Evolutionary conservation across 1,140 invertebrate genomes (phyloP).

Genomic region (Diorhabda carinulata): DNA sequence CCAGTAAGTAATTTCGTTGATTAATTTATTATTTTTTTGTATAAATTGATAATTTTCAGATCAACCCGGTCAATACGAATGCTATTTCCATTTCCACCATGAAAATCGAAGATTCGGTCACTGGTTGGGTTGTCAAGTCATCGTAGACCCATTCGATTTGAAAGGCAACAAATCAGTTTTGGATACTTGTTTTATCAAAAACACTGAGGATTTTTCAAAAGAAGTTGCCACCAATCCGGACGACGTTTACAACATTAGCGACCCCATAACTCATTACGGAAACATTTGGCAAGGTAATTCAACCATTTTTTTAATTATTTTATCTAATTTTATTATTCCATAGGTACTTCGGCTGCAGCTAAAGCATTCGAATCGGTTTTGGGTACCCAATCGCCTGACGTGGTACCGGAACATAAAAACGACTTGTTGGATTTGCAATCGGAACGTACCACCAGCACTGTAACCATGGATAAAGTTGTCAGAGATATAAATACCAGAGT

Average conservation of each 20-base stretch:
- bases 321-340: background rate
- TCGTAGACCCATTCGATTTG: constrained; percentile 34
- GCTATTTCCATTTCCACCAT: constrained; percentile 47
- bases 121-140: constrained; percentile 41
- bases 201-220: background rate
- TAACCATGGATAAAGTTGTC: background rate
- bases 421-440: background rate
- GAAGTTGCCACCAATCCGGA: background rate
- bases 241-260: constrained; percentile 1
- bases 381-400: background rate
- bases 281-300: constrained; percentile 8
- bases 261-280: background rate
- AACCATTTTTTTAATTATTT: background rate
- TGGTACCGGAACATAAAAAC: background rate
- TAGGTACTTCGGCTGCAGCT: background rate
- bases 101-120: constrained; percentile 43
- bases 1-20: constrained; percentile 37
- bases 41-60: constrained; percentile 29
- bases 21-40: background rate
- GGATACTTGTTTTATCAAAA: constrained; percentile 5
- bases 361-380: background rate
- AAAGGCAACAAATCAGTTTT: constrained; percentile 27
- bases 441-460: background rate
- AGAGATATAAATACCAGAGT: constrained; percentile 10
- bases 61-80: constrained; percentile 44